A percentile compares a stretch with the other conserved stretches of the same genome.
Evolutionary conservation across 1,140 invertebrate species (phyloP).

Genomic region (Himalopsyche phryganea): DNA sequence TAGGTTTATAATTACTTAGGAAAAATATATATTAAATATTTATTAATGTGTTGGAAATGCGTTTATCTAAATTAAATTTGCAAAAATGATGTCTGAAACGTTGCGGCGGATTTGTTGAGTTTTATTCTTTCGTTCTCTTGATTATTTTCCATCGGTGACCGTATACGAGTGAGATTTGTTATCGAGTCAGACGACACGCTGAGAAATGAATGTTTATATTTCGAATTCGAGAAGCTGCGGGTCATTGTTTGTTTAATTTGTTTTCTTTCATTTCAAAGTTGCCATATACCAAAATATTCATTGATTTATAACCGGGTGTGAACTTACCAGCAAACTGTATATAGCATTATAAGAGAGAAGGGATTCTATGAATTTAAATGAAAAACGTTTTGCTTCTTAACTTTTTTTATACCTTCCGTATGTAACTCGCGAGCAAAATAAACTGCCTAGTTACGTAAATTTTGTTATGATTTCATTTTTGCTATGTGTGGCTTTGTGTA

Average conservation of each 20-base stretch:
- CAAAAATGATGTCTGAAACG: slow-evolving; percentile 26
- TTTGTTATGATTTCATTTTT: slow-evolving; percentile 27
- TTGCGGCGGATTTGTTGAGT: too few relatives aligned
- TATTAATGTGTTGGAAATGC: slow-evolving; percentile 35
- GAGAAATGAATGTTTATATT: too few relatives aligned
- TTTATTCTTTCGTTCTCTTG: too few relatives aligned
- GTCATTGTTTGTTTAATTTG: neutral
- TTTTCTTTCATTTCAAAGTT: neutral
- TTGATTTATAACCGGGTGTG: neutral
- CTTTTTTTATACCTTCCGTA: slow-evolving; percentile 20
- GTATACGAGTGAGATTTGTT: too few relatives aligned
- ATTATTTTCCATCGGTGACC: too few relatives aligned
- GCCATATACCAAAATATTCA: too few relatives aligned
- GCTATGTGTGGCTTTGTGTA: slow-evolving; percentile 32
- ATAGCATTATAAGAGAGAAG: slow-evolving; percentile 8
- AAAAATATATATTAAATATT: slow-evolving; percentile 34
- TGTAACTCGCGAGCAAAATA: slow-evolving; percentile 15
- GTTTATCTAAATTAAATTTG: slow-evolving; percentile 29
- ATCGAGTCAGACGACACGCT: too few relatives aligned
- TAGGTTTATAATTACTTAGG: slow-evolving; percentile 34
- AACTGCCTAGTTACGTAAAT: slow-evolving; percentile 29
- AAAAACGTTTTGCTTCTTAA: slow-evolving; percentile 17
- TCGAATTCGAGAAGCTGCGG: too few relatives aligned
- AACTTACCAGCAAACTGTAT: slow-evolving; percentile 12
- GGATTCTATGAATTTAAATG: neutral